phyloP scores from a whole-genome alignment of 1,140 invertebrate genomes.

The Drosophila kanapiae region DNA sequence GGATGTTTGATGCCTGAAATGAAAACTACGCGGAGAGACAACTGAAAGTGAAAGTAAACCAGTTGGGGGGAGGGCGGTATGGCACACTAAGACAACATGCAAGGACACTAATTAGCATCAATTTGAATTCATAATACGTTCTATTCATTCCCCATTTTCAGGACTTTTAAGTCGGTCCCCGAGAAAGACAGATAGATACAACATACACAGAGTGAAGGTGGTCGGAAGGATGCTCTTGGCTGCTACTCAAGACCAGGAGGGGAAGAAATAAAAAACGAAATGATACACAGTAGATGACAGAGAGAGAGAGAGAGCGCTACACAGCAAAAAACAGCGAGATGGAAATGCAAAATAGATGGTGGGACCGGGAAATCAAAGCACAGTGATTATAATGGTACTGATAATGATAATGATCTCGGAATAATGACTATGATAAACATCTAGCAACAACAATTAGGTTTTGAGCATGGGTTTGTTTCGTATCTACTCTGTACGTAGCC shows the following conservation, averaged over 20 bases:
- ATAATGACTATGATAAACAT: slow-evolving; percentile 69
- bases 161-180: background rate
- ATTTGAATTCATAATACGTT: slow-evolving; percentile 21
- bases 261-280: slow-evolving; percentile 3
- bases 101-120: slow-evolving; percentile 30
- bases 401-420: slow-evolving; percentile 46
- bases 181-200: slow-evolving; percentile 12
- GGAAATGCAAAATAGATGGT: background rate
- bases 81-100: slow-evolving; percentile 44
- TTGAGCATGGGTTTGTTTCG: slow-evolving; percentile 41
- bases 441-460: slow-evolving; percentile 74
- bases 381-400: slow-evolving; percentile 30
- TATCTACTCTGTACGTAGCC: slow-evolving; percentile 71
- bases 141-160: slow-evolving; percentile 18
- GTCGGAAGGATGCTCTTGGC: slow-evolving; percentile 19
- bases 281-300: slow-evolving; percentile 19
- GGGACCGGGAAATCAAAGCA: slow-evolving; percentile 10
- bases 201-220: slow-evolving; percentile 6
- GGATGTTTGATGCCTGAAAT: slow-evolving; percentile 49
- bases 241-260: slow-evolving; percentile 36
- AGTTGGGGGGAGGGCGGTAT: background rate
- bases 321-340: slow-evolving; percentile 70
- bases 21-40: slow-evolving; percentile 10
- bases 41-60: slow-evolving; percentile 17
- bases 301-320: slow-evolving; percentile 43